Evolutionary conservation across 1,140 invertebrate genomes (phyloP).

Genomic region (Drosophila pectinifera): DNA sequence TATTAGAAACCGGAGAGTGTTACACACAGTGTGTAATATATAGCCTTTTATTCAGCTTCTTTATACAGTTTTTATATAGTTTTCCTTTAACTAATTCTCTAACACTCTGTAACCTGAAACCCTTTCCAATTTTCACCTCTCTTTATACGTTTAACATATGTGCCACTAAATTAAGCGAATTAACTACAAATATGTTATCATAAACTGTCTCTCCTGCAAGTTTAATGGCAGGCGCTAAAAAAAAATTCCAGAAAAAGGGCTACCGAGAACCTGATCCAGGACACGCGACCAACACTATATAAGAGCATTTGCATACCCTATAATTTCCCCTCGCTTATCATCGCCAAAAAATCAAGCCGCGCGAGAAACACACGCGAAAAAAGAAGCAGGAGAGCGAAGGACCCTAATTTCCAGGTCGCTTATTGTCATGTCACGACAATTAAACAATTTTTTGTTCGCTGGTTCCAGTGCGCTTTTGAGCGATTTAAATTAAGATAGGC

Average conservation of each 20-base stretch:
- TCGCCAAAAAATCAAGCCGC: constrained; percentile 69
- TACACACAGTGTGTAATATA: too few species aligned
- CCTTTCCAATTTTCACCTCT: constrained; percentile 1
- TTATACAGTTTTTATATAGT: too few species aligned
- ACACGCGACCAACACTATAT: constrained; percentile 65
- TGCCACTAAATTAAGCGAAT: constrained; percentile 55
- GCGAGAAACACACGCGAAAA: constrained; percentile 60
- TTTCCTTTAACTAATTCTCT: not conserved
- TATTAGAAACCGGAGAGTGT: too few species aligned
- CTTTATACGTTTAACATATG: constrained; percentile 27
- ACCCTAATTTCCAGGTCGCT: constrained; percentile 76
- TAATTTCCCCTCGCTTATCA: constrained; percentile 68
- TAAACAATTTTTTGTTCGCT: constrained; percentile 62
- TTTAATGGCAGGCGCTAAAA: constrained; percentile 67
- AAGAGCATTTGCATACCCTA: constrained; percentile 78
- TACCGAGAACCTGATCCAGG: constrained; percentile 46
- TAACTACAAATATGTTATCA: constrained; percentile 71
- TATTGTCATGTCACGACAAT: constrained; percentile 81
- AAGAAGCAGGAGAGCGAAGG: constrained; percentile 47
- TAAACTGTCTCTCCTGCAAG: constrained; percentile 51
- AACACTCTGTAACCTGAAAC: not conserved
- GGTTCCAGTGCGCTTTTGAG: constrained; percentile 71
- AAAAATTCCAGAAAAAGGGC: constrained; percentile 13
- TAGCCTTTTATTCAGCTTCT: too few species aligned
- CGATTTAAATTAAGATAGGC: constrained; percentile 82